Evolutionary conservation across 2,888 invertebrate species (phyloP), one percentile per base, ranked within the genome.

Genomic region (Nezara viridula): DNA sequence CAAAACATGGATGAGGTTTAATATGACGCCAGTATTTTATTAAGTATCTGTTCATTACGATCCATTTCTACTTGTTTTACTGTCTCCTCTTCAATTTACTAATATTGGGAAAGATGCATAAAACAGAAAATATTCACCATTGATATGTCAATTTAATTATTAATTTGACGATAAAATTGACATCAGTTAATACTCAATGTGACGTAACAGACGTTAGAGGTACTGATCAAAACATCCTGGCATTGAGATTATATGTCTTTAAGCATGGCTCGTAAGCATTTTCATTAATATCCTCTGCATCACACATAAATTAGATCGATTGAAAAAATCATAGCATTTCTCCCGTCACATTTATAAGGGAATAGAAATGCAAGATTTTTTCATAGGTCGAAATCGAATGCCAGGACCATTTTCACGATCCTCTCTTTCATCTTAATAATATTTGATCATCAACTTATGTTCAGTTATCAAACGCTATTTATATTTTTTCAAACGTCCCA

Each of bases 61-160:
- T 66, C 32, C 66, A 66, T 66, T n/a, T 32, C 32, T 66, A 27
- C 14, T 14, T 27, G 24, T 60, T 60, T 12, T 6, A 52, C 27
- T 60, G 27, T 32, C 32, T 66, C 66, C 32, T 66, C 16, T 66
- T 66, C 32, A 60, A 66, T 66, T 66, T 66, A 66, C 27, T 66
- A 32, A 66, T 32, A 66, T 32, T 32, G 19, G 32, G 32, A 27
- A 66, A 19, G 32, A 32, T 32, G 19, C 19, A 4, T 32, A 66
- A 66, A 66, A 66, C 66, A 66, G 6, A 66, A n/a, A 66, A 24
- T 40, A 81, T 37, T 12, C 81, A 81, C 44, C 40, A 44, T 81
- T 81, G 81, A 81, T 81, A 81, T 81, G 81, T 81, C 81, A 81
- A 81, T 81, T 81, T 81, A 81, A 81, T 44, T n/a, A 77, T 81